These are phyloP conservation scores for Muscidifurax raptorellus DNA, from an alignment of 1,140 invertebrate species.

Conservation along the genomic window DNA sequence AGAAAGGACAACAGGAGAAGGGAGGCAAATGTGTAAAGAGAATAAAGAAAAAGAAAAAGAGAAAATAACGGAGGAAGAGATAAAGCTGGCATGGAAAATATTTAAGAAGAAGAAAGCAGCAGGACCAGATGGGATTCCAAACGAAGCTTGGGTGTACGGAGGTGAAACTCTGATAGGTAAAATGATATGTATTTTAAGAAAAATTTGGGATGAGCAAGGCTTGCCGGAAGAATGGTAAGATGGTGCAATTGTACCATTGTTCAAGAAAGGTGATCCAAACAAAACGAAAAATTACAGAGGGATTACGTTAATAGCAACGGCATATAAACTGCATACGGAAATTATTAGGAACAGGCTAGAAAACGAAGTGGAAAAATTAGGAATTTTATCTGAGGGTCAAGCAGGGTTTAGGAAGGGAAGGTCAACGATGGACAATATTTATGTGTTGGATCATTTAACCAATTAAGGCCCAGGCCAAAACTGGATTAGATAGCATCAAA, in stretches of 20 bases:
- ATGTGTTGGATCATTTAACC: slow-evolving; percentile 32
- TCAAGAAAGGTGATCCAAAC: slow-evolving; percentile 53
- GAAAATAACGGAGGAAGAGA: not conserved
- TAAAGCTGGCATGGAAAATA: not conserved
- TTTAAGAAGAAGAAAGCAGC: slow-evolving; percentile 26
- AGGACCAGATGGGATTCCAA: not conserved
- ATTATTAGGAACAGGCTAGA: slow-evolving; percentile 43
- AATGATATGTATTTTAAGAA: not conserved
- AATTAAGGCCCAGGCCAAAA: no score
- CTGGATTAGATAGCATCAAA: no score
- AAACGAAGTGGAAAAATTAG: slow-evolving; percentile 41
- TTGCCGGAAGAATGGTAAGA: slow-evolving; percentile 50
- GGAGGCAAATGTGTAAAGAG: no score
- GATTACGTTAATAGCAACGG: slow-evolving; percentile 48
- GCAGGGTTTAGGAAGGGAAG: slow-evolving; percentile 39
- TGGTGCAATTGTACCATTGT: slow-evolving; percentile 40
- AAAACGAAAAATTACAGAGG: slow-evolving; percentile 49
- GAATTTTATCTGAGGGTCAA: slow-evolving; percentile 17
- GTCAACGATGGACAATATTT: slow-evolving; percentile 40
- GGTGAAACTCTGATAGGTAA: not conserved
- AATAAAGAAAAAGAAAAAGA: no score
- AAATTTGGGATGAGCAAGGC: slow-evolving; percentile 41
- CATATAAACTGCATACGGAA: slow-evolving; percentile 50
- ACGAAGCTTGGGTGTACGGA: slow-evolving; percentile 13
- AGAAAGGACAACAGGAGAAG: not conserved